Evolutionary conservation across 2,113 vertebrate species (phyloP).

Genomic region (Cephalopterus ornatus): DNA sequence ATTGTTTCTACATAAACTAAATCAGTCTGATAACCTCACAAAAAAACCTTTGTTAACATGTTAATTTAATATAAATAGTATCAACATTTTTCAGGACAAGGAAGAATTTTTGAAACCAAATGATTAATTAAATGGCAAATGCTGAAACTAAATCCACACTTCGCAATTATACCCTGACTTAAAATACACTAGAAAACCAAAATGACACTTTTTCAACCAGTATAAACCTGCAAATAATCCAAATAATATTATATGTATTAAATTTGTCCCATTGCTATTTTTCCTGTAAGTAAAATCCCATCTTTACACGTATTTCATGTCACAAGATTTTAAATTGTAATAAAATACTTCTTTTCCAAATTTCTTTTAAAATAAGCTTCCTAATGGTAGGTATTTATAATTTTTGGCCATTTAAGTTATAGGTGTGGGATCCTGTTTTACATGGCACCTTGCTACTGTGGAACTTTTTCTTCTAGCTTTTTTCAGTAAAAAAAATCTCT

Average conservation of each 20-base stretch:
- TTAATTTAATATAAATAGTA: not conserved
- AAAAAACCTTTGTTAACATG: not conserved
- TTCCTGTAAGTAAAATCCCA: not conserved
- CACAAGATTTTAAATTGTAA: constrained; percentile 48
- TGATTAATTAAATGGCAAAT: constrained; percentile 7
- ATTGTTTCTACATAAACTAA: not conserved
- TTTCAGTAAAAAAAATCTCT: constrained; percentile 44
- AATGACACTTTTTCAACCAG: constrained; percentile 1
- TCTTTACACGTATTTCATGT: constrained; percentile 42
- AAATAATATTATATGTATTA: constrained; percentile 5
- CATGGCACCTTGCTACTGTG: constrained; percentile 68
- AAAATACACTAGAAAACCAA: constrained; percentile 16
- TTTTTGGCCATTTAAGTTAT: constrained; percentile 59
- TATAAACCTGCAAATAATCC: not conserved
- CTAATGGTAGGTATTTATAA: constrained; percentile 67
- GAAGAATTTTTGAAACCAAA: not conserved
- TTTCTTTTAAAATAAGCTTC: constrained; percentile 63
- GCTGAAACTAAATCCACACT: not conserved
- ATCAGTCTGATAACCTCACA: not conserved
- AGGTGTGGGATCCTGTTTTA: constrained; percentile 78
- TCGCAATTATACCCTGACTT: not conserved
- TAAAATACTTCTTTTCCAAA: constrained; percentile 55
- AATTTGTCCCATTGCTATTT: constrained; percentile 23
- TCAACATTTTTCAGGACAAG: not conserved
- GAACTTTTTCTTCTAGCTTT: constrained; percentile 55